These are phyloP conservation scores for Butorides virescens DNA, from an alignment of 2,113 vertebrate species.

Conservation along the genomic window DNA sequence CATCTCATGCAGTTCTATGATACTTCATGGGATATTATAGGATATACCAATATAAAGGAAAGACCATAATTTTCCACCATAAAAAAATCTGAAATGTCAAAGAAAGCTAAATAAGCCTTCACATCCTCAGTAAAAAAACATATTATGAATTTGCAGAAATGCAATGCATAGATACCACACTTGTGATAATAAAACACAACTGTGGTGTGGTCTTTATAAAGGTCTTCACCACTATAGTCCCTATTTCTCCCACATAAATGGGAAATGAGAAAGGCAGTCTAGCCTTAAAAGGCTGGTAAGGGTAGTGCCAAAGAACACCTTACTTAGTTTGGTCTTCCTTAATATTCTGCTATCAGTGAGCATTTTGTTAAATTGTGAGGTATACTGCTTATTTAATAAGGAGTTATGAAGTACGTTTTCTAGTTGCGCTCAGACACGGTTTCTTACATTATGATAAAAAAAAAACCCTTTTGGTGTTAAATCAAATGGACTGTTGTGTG, in stretches of 20 bases:
- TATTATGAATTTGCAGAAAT: neutral
- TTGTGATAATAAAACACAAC: neutral
- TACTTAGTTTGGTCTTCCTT: neutral
- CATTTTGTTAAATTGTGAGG: neutral
- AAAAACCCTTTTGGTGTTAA: neutral
- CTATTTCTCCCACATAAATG: neutral
- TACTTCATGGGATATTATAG: neutral
- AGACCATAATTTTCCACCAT: neutral
- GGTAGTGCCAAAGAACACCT: neutral
- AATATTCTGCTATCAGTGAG: neutral
- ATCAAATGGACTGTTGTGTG: neutral
- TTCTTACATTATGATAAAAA: neutral
- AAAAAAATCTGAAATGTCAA: neutral
- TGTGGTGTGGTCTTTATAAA: neutral
- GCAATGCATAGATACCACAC: neutral
- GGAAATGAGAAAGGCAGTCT: neutral
- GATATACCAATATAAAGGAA: neutral
- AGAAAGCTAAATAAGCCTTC: neutral
- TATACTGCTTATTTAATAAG: neutral
- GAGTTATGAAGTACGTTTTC: neutral
- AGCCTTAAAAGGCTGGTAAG: neutral
- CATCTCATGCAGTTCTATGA: neutral
- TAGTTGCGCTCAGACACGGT: neutral
- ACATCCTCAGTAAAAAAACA: neutral
- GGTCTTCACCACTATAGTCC: neutral